Evolutionary conservation across 2,797 vertebrate species (phyloP), one percentile per base, ranked within the genome.

Genomic region (Acestrorhynchus altus): DNA sequence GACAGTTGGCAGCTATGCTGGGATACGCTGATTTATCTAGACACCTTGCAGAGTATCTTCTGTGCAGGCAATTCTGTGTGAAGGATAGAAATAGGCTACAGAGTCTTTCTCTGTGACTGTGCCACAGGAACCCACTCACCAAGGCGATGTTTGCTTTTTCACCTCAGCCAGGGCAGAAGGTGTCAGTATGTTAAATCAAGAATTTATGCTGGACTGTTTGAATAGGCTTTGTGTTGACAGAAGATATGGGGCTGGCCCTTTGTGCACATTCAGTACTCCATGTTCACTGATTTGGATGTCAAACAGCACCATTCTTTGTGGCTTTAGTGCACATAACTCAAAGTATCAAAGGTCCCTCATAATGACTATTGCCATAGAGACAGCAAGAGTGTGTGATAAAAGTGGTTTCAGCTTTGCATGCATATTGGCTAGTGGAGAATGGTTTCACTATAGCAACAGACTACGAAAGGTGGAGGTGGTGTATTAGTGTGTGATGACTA

Each of bases 361-460:
- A 78, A 78, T 73, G 64, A 31, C 60, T 42, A 81, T 84, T 49
- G 74, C 80, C 82, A 83, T 77, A 82, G 78, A 76, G 78, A 83
- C 76, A 31, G 72, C 56, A 52, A 73, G 67, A 70, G 40, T 54
- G 59, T 2, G 10, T 20, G 40, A 71, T 76, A 67, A 79, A 81
- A 78, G 54, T 78, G 63, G 76, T 59, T 57, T 74, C 49, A 67
- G 70, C 73, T 81, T 83, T 77, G 51, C 69, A 73, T 76, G 57
- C 75, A 46, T 78, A 78, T 81, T 76, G 72, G 66, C 60, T 72
- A 76, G 72, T 76, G 79, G 76, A 57, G 59, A 79, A 72, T 61
- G 70, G 22, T 26, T 82, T 84, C 78, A 77, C 83, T 84, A 84
- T 84, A 80, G 80, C 80, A 84, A 84, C 83, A 74, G 83, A 67